Conservation (phyloP, 2,797 vertebrate genomes). For the Acestrorhynchus altus region DNA sequence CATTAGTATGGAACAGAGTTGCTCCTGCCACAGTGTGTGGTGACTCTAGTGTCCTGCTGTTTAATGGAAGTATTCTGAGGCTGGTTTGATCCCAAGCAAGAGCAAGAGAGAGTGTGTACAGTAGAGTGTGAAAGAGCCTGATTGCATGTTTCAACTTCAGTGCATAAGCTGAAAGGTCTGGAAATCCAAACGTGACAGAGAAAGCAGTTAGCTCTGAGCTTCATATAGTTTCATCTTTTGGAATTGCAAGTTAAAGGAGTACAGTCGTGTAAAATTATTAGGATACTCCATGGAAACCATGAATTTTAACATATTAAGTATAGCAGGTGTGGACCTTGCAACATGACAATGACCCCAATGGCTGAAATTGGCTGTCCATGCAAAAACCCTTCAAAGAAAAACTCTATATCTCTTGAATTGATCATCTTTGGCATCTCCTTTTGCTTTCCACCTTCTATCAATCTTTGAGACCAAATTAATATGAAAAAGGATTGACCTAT, state of each 20-base stretch:
- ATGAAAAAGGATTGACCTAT: too few relatives aligned
- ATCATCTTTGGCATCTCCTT: too few relatives aligned
- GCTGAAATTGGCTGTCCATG: too few relatives aligned
- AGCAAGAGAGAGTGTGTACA: slow-evolving; percentile 7
- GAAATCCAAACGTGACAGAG: neutral
- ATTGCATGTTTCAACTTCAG: slow-evolving; percentile 17
- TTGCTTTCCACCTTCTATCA: too few relatives aligned
- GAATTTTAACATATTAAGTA: too few relatives aligned
- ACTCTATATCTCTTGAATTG: too few relatives aligned
- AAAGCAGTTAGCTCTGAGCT: neutral
- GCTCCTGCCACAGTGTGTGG: neutral
- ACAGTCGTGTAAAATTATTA: too few relatives aligned
- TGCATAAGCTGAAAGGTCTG: neutral
- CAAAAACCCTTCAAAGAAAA: too few relatives aligned
- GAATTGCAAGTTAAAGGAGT: neutral
- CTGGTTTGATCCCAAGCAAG: slow-evolving; percentile 5
- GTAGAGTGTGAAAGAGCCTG: slow-evolving; percentile 20
- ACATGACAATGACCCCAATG: too few relatives aligned
- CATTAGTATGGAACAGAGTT: neutral
- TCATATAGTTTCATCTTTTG: neutral
- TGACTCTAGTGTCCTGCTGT: neutral
- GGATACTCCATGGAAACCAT: too few relatives aligned
- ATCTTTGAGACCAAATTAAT: too few relatives aligned
- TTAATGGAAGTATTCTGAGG: slow-evolving; percentile 8
- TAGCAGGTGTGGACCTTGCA: too few relatives aligned